Evolutionary conservation across 2,113 vertebrate species (phyloP).

Genomic region (Stigmatopora nigra): DNA sequence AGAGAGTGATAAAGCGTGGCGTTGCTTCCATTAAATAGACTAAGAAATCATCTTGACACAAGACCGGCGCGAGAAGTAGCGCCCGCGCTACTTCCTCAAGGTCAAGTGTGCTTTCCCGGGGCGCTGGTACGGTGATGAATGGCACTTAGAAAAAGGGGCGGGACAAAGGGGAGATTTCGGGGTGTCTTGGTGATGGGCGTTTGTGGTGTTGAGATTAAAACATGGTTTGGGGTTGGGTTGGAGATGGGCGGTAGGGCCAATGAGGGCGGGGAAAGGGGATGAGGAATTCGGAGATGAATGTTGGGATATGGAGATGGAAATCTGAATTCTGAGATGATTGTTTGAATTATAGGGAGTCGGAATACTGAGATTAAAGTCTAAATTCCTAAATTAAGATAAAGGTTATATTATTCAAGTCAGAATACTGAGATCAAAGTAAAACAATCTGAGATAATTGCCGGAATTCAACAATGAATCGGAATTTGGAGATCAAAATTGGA

Average conservation of each 20-base stretch:
- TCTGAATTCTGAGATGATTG: no score
- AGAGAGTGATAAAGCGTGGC: not conserved
- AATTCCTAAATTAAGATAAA: no score
- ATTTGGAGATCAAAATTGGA: no score
- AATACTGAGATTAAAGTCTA: no score
- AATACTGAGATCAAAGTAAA: no score
- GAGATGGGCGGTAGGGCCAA: not conserved
- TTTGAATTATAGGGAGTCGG: no score
- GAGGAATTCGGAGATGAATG: no score
- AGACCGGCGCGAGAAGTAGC: not conserved
- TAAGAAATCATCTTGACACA: conserved; percentile 6
- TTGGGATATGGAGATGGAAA: no score
- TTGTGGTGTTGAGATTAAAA: not conserved
- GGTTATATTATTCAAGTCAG: no score
- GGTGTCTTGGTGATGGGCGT: not conserved
- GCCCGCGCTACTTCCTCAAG: not conserved
- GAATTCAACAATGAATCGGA: no score
- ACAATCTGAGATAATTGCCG: no score
- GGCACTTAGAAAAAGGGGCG: not conserved
- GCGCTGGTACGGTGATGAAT: not conserved
- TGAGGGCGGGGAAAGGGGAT: not conserved
- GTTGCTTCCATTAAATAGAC: not conserved
- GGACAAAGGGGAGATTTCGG: not conserved
- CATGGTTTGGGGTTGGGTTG: not conserved
- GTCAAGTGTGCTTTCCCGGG: not conserved